These are phyloP conservation scores for Parasteatoda tepidariorum DNA, from an alignment of 1,140 invertebrate genomes.

Conservation along the genomic window DNA sequence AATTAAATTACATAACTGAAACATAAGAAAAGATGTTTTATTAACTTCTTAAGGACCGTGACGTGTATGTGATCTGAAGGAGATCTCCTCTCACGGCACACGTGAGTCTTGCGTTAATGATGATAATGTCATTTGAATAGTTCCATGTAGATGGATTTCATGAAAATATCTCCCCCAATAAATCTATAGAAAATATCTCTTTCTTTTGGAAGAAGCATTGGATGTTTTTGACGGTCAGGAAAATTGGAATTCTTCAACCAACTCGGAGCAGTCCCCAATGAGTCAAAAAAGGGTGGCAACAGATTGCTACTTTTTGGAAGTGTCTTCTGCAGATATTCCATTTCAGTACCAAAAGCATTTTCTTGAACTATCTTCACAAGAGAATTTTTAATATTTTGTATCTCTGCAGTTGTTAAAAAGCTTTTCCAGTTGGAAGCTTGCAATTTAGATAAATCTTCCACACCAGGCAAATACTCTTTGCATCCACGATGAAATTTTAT, in stretches of 20 bases:
- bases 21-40: no score
- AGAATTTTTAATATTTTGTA: neutral
- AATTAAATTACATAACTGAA: no score
- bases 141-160: neutral
- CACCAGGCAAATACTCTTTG: neutral
- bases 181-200: neutral
- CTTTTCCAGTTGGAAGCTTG: neutral
- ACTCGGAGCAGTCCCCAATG: no score
- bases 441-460: neutral
- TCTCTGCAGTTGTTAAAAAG: neutral
- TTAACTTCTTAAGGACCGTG: no score
- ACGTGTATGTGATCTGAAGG: no score
- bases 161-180: neutral
- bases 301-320: no score
- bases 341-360: no score
- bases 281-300: no score
- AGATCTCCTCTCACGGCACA: no score
- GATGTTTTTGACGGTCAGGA: neutral
- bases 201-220: constrained; percentile 17
- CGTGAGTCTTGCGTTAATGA: neutral
- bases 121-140: neutral
- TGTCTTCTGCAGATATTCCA: no score
- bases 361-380: neutral
- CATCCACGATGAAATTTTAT: neutral
- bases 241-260: no score